Evolutionary conservation across 2,113 vertebrate species (phyloP).

Genomic region (Myodes glareolus): DNA sequence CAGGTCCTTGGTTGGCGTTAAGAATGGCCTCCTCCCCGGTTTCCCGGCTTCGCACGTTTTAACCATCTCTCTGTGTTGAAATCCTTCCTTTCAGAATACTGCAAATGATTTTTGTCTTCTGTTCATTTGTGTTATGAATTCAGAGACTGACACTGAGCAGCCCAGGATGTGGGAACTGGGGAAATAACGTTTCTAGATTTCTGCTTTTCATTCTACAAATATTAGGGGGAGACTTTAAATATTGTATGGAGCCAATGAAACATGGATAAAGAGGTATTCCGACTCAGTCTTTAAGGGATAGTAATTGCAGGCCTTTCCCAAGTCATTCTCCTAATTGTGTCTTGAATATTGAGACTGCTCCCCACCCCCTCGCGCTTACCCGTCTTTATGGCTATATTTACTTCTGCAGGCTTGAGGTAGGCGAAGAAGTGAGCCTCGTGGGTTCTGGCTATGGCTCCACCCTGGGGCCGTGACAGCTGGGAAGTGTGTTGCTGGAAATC

Average conservation of each 20-base stretch:
- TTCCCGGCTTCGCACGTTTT: conserved; percentile 61
- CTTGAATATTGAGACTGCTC: not conserved
- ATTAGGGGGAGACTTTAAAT: conserved; percentile 71
- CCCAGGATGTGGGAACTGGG: conserved; percentile 51
- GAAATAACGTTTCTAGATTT: conserved; percentile 62
- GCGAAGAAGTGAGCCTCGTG: not conserved
- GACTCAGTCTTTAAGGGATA: conserved; percentile 37
- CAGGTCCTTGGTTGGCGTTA: conserved; percentile 37
- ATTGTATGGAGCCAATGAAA: conserved; percentile 75
- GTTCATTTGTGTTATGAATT: conserved; percentile 56
- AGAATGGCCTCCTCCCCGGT: conserved; percentile 47
- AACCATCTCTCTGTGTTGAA: conserved; percentile 56
- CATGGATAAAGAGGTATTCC: conserved; percentile 65
- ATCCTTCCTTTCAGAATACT: conserved; percentile 54
- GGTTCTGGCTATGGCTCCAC: not conserved
- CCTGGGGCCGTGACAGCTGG: not conserved
- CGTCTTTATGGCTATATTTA: not conserved
- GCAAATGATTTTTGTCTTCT: conserved; percentile 64
- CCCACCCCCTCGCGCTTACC: fast-evolving
- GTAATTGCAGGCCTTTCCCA: conserved; percentile 47
- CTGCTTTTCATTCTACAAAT: conserved; percentile 65
- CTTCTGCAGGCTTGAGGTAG: not conserved
- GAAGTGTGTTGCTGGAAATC: not conserved
- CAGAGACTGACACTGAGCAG: not conserved
- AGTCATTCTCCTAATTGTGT: not conserved